Conservation (phyloP, 2,113 vertebrate genomes). For the Sinosuthora webbiana region DNA sequence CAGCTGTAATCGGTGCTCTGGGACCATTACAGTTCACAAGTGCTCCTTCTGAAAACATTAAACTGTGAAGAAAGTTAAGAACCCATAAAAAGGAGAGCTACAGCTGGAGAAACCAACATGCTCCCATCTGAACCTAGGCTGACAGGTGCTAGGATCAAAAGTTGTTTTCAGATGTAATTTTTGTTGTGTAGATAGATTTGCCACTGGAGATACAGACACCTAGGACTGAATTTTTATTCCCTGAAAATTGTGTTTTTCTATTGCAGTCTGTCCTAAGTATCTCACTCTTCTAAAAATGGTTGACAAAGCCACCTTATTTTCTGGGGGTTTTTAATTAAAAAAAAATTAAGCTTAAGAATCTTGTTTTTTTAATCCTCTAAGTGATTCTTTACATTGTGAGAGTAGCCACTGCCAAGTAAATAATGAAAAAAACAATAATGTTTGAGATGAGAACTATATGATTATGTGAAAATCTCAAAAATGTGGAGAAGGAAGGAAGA, state of each 20-base stretch:
- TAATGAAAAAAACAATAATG: neutral
- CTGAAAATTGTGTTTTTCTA: neutral
- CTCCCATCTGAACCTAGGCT: neutral
- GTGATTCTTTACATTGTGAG: neutral
- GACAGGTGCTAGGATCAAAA: neutral
- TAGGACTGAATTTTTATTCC: neutral
- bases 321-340: neutral
- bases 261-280: neutral
- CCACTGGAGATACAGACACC: neutral
- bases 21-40: neutral
- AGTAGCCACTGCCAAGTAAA: neutral
- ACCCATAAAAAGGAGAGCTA: neutral
- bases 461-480: neutral
- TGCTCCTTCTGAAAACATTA: neutral
- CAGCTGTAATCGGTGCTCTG: neutral
- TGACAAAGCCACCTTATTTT: neutral
- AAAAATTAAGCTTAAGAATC: neutral
- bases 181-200: neutral
- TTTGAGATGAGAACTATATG: neutral
- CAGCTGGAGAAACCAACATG: neutral
- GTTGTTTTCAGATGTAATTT: neutral
- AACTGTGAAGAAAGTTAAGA: neutral
- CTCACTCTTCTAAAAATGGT: neutral
- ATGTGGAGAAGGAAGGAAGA: neutral
- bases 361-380: neutral